Base-by-base conservation (phyloP, 1,140 invertebrate species). In the Zophobas atratus region DNA sequence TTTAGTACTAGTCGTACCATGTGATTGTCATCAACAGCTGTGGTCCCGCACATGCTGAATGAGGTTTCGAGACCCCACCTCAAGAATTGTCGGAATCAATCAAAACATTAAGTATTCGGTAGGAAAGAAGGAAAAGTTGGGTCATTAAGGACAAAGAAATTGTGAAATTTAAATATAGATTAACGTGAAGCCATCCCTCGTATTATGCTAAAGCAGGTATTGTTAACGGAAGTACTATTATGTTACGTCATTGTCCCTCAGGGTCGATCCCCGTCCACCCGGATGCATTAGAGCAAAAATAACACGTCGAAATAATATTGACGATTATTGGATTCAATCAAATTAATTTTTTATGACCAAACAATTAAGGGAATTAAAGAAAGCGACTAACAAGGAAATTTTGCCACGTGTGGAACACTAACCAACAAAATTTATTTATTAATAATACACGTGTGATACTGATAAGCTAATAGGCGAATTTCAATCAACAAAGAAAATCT, bases 191-290 rank as follows among this genome's bases (percentile, higher is more conserved):
- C 60, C 60, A 67, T 67, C 60, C 60, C 60, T 35, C 8, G 55
- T 35, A 57, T 57, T 57, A 57, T 57, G 4, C 57, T 43, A 73
- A 39, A 43, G 39, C 71, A 73, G 71, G 71, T 73, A 73, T 73
- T 73, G 71, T 73, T 73, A 73, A 73, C 71, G 71, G 71, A 73
- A 73, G 49, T 73, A 73, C 70, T 73, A 73, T 73, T 73, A 72
- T 51, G 51, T 73, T 73, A 73, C 71, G 49, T 41, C 0, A 72
- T 72, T 72, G 70, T 72, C 70, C 70, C 53, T 72, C 70, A 72
- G 70, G 70, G 70, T 55, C 46, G 48, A 2, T 34, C 70, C 70
- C 36, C 57, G 33, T n/a, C 56, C 39, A 56, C 8, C 41, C 67
- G 67, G 67, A 71, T 49, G 20, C 38, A 73, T 43, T 56, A 56